Evolutionary conservation across 2,797 vertebrate species (phyloP), one percentile per base, ranked within the genome.

Genomic region (Delichon dasypus): DNA sequence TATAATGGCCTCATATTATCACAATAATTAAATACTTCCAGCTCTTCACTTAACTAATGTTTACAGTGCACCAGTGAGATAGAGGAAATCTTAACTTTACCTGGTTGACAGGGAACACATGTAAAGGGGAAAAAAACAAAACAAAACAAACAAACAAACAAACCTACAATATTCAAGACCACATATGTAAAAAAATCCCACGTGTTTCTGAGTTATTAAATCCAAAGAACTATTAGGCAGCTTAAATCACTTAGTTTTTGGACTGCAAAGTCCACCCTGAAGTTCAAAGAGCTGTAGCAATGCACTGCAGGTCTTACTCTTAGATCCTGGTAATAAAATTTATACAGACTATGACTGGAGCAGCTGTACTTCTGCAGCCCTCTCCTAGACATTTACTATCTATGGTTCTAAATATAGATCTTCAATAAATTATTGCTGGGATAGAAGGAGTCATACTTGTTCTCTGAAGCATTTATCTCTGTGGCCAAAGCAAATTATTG

Each of bases 1-100:
- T 87, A 74, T 94, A 95, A 97, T 95, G 90, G 80, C 81, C 53
- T 90, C 48, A 77, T 85, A 95, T 80, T 88, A 91, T 94, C 67
- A 88, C 85, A 90, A 93, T 95, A 96, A 96, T 96, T 95, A 95
- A 96, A 96, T 94, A 73, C 91, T 94, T 96, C 88, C 76, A 95
- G 34, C 83, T 86, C 76, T 68, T 71, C 72, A 58, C n/a, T 93
- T 91, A 91, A 90, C 79, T 78, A 73, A 11, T 66, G 60, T 74
- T 88, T 93, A 75, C 27, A 81, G 29, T 62, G 15, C 54, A 90
- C 11, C 50, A 72, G 10, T 77, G 76, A 88, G 66, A 78, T 0
- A 38, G 15, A 90, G 50, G 54, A 91, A 93, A 77, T 61, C 61
- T 77, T 71, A 82, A 92, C 38, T 42, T 72, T 48, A 34, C 61